These are phyloP conservation scores for Eilema depressum DNA, from an alignment of 2,888 invertebrate species.

Conservation along the genomic window DNA sequence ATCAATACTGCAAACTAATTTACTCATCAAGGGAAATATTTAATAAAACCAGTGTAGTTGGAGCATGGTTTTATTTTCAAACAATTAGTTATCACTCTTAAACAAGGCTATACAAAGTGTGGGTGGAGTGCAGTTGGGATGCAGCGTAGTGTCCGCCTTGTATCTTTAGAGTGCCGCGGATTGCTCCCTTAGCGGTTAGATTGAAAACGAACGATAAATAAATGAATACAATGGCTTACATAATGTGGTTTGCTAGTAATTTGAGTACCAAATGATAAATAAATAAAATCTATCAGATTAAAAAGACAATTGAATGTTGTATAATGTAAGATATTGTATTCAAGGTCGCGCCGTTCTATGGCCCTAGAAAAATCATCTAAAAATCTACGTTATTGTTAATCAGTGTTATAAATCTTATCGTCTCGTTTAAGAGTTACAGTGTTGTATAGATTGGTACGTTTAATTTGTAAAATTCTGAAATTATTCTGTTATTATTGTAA, in stretches of 20 bases:
- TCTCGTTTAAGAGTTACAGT: constrained; percentile 86
- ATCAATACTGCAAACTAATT: background rate
- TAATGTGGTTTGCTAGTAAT: constrained; percentile 13
- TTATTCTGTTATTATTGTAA: constrained; percentile 85
- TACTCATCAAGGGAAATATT: background rate
- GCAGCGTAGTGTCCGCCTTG: constrained; percentile 82
- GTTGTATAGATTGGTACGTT: constrained; percentile 85
- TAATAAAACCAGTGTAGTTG: background rate
- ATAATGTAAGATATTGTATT: constrained; percentile 64
- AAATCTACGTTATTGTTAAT: constrained; percentile 85
- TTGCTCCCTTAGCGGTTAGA: constrained; percentile 82
- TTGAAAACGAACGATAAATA: constrained; percentile 66
- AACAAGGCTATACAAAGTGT: constrained; percentile 9
- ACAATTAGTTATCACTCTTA: background rate
- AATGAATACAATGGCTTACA: constrained; percentile 68
- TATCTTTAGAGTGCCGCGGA: constrained; percentile 81
- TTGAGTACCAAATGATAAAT: background rate
- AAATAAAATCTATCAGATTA: constrained; percentile 10
- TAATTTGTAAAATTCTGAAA: constrained; percentile 84
- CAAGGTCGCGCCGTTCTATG: constrained; percentile 73
- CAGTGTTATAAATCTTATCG: constrained; percentile 85
- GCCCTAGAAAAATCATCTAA: constrained; percentile 79
- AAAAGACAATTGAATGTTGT: constrained; percentile 10
- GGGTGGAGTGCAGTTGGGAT: constrained; percentile 66
- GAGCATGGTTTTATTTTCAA: background rate